Base-by-base conservation (phyloP, 2,888 invertebrate species). In the Gasteruption jaculator region DNA sequence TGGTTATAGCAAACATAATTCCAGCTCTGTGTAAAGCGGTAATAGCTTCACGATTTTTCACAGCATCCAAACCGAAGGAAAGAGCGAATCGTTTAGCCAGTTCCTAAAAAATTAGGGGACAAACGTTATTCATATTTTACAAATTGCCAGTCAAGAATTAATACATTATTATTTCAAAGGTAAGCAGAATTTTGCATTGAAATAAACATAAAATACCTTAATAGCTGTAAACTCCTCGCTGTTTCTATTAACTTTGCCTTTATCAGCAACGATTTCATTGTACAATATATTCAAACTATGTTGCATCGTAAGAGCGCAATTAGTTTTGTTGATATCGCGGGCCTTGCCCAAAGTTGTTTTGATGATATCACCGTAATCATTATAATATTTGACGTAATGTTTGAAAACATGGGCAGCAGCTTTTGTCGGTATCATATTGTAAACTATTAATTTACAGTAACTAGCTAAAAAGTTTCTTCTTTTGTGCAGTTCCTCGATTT, bases 281-380 rank as follows among this genome's bases (percentile, higher is more conserved):
- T 90, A 97, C 50, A 93, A 80, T 69, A 86, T 84, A 59, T 90
- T 91, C 65, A 99, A 81, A 65, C 94, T 92, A 40, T 91, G 77
- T 52, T 91, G 85, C 82, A 99, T 89, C 3, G 94, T 95, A 52
- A 93, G 80, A 5, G 97, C 93, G 72, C 95, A 96, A 68, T 87
- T 89, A 26, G 93, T 86, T 74, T 95, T 96, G 75, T 95, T 95
- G 58, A 96, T 93, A 75, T 99, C 99, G 53, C 97, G 80, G 8
- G 95, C 92, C 74, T 97, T 97, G 57, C 91, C 90, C 57, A 99
- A 75, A 7, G 97, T 95, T 22, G 92, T 88, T 75, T 99, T 99
- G 54, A 99, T 87, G 37, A 97, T 96, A 73, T 97, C 97, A 35
- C 97, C 96, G 73, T 95, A 97, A 73, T 97, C 95, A 69, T 94